Base-by-base conservation (phyloP, 2,797 vertebrate genomes). In the Macrochelys suwanniensis region DNA sequence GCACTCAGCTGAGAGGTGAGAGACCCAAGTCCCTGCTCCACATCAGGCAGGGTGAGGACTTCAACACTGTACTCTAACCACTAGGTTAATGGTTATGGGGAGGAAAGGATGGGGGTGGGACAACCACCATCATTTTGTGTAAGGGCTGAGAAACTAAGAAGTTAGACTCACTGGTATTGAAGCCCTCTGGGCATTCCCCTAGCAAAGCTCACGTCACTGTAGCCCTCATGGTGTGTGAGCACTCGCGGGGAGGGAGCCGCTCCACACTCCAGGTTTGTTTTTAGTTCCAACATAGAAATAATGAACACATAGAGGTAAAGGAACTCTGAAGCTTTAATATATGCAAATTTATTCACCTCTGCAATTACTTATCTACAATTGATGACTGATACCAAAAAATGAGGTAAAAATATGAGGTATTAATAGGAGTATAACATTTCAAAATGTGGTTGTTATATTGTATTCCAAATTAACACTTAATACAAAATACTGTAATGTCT, bases 321-420 rank as follows among this genome's bases (percentile, higher is more conserved):
- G 88, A 97, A 98, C 96, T 11, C 3, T 0, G 28, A 89, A 88
- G 95, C 90, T 98, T 94, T 96, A 98, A 96, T 95, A 77, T 94
- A 97, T 95, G 97, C 94, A 98, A 97, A 98, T 98, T 98, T 98
- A 98, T 98, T 98, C 96, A 96, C 94, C 91, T 98, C 93, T 95
- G 97, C 89, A 97, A 97, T 98, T 96, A 96, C 94, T 97, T 98
- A 98, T 98, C 98, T 98, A 98, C 98, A 98, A 95, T 57, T 95
- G 97, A 97, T 96, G 96, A 98, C 77, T 96, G 97, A 98, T 97
- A 98, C 91, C 96, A 97, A 98, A 96, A 98, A 96, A 96, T 95
- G 98, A 98, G 98, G 98, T 98, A 98, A 98, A 98, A 98, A 98
- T 97, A 98, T 98, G 98, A 98, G 98, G 98, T 98, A 98, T 98